Base-by-base conservation (phyloP, 2,113 vertebrate genomes). In the Petroica traversi region DNA sequence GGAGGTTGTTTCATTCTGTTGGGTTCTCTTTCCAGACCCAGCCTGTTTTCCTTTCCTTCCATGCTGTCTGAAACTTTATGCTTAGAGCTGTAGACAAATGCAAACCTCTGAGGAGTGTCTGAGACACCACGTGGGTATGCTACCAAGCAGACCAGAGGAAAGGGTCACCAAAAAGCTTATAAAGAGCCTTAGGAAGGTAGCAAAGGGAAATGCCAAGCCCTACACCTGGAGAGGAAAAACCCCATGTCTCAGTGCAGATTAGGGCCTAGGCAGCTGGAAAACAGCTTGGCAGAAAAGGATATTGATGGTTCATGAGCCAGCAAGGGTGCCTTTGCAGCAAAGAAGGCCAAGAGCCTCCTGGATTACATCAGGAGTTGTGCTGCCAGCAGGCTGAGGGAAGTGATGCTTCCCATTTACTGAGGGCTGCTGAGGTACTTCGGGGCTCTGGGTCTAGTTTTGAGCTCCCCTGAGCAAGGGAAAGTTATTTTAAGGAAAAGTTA, bases 321-420 rank as follows among this genome's bases (percentile, higher is more conserved):
- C 52, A 43, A 2, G 9, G 43, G 8, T 68, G 52, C 20, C 24
- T 10, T 72, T 55, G 63, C 33, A 59, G n/a, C 19, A 43, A 36
- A 36, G 45, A 16, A 2, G 4, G 24, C 34, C 24, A 20, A 4
- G 34, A 59, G 49, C 19, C 34, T 92, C 29, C 52, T 59, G 64
- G 68, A 4, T 64, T 66, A n/a, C 0, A 0, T 45, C 72, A 15
- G 63, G 36, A 69, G 29, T 5, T 11, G 11, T 8, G 33, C 69
- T 80, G 76, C 41, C 54, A 62, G 85, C 25, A 57, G 66, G 24
- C 43, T 55, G 43, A 46, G 51, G 66, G 36, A 46, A 73, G 48
- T 14, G 49, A 49, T 55, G 19, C 40, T 90, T 90, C 71, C 36
- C 12, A 1, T 64, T 61, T 38, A 6, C 25, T 62, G 49, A 49